Evolutionary conservation across 2,113 vertebrate species (phyloP).

Genomic region (Himantopus leucocephalus): DNA sequence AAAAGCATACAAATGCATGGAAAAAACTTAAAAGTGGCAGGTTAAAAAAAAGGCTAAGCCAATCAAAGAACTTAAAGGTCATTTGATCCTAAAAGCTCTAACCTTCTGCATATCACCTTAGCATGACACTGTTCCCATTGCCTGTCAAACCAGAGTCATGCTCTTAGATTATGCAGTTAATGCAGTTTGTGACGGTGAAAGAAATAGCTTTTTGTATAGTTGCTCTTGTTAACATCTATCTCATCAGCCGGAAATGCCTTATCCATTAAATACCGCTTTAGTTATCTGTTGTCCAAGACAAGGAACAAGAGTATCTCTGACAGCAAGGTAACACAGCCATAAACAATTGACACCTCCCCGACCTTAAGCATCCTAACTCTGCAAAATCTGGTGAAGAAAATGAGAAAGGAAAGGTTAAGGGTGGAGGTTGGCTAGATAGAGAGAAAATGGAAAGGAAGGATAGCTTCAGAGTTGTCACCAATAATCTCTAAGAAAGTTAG

Average conservation of each 20-base stretch:
- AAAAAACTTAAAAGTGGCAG: neutral
- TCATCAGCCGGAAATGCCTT: neutral
- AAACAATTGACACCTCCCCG: neutral
- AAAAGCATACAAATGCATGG: neutral
- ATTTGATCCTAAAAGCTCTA: neutral
- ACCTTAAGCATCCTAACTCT: neutral
- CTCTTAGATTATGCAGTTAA: neutral
- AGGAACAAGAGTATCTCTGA: neutral
- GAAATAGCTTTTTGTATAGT: neutral
- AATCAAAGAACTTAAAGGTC: neutral
- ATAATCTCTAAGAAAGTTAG: neutral
- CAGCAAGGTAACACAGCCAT: neutral
- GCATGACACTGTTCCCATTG: neutral
- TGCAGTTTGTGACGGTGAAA: neutral
- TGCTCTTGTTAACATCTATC: neutral
- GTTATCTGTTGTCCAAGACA: neutral
- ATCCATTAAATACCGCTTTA: neutral
- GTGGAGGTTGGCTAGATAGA: neutral
- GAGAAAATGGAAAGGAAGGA: neutral
- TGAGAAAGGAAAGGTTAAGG: neutral
- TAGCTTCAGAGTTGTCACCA: neutral
- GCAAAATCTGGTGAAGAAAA: neutral
- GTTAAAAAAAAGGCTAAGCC: neutral
- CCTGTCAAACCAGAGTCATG: neutral
- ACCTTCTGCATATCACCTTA: neutral